Base-by-base conservation (phyloP, 2,797 vertebrate genomes). In the Onychomys torridus region DNA sequence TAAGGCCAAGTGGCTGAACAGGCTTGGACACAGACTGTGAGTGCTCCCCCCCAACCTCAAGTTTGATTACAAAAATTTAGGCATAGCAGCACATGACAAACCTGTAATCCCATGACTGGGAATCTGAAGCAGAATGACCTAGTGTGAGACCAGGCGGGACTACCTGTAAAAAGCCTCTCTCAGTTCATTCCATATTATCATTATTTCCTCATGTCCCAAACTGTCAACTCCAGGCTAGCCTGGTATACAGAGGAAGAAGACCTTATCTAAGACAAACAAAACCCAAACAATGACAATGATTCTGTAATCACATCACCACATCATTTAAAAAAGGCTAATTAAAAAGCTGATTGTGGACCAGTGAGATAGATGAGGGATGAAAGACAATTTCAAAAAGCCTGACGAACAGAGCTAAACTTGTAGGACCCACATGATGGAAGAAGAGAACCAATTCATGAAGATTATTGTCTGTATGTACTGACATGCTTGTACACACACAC, bases 31-130 rank as follows among this genome's bases (percentile, higher is more conserved):
- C 37, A 32, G 37, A 32, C 2, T 2, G 27, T 83, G 5, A 25
- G n/a, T 3, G 2, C 0, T n/a, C 17, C 4, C 3, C 3, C 59
- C 8, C 16, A 0, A 16, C n/a, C 2, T 4, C 4, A 61, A 83
- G 71, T 63, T 63, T 32, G 37, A 83, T 11, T 83, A 85, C 61
- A 67, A 67, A 85, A 43, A 13, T 0, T n/a, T 46, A 49, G 32
- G 16, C 37, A 32, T 34, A 63, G 29, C 5, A 6, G 19, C 13
- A 13, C 10, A 40, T 19, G 21, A 29, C 67, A 40, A 37, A 25
- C 2, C n/a, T 49, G 2, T 76, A 89, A 85, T 25, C 52, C 46
- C n/a, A 52, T 23, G 13, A 52, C 4, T 49, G 34, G 32, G 84
- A 27, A 40, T 13, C 49, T 73, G 49, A 37, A 69, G 65, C 21